Base-by-base conservation (phyloP, 2,113 vertebrate species). In the Trochalopteron elliotii region DNA sequence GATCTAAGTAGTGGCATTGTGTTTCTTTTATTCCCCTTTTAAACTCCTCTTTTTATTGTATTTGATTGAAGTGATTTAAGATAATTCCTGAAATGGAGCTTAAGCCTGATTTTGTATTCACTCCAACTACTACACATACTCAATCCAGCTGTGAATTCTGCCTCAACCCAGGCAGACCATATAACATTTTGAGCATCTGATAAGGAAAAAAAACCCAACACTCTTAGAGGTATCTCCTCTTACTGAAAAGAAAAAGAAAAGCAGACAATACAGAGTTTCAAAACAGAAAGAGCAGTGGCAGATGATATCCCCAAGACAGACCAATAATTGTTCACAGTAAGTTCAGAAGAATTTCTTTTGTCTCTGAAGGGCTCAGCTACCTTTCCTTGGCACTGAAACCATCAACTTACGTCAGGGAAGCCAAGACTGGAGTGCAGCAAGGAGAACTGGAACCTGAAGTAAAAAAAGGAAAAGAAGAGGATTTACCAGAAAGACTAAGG, bases 391-490 rank as follows among this genome's bases (percentile, higher is more conserved):
- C n/a, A 76, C 37, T 82, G 61, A 89, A 92, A 71, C 56, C 17
- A 83, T 28, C 16, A 86, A 1, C 94, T 52, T 94, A 97, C 85
- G 30, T 96, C 87, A 63, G 78, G 91, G 53, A 83, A 95, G 18
- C 42, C 71, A 59, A 35, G 87, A 70, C 18, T 80, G 39, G 95
- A 90, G 27, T 87, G 88, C 28, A 97, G 68, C 56, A 96, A 30
- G 78, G 91, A 93, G 28, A 98, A 94, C 16, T 84, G 96, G 70
- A 98, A 92, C 70, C 96, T 98, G 76, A 93, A 92, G 67, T 28
- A 47, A 92, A 95, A 94, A 52, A 60, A 64, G 6, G 53, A 74
- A 59, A 89, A 89, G 33, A 80, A 50, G 21, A 75, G 33, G 24
- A 23, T 35, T 75, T 19, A 59, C 11, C 23, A 15, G n/a, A 63